Percentiles rank a stretch among this genome's conserved stretches.
These are phyloP conservation scores for Drosophila paramelanica DNA, from an alignment of 2,888 invertebrate species.

Conservation along the genomic window DNA sequence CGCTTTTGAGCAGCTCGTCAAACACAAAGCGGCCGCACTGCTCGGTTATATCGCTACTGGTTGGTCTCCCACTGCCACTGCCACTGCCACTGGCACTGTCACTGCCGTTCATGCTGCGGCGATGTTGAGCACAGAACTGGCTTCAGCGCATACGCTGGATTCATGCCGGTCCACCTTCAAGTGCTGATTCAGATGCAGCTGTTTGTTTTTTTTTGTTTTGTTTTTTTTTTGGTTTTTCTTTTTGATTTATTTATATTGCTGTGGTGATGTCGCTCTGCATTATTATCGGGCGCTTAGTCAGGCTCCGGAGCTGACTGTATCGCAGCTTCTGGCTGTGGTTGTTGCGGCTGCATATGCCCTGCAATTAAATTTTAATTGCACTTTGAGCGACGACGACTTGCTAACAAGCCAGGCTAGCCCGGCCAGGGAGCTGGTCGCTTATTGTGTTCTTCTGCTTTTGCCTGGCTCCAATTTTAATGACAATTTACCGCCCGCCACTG, in stretches of 20 bases:
- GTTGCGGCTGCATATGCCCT: slow-evolving; percentile 4
- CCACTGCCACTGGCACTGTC: neutral
- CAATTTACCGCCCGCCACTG: slow-evolving; percentile 56
- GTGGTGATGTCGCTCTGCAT: neutral
- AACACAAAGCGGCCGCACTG: slow-evolving; percentile 31
- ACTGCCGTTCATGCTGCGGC: slow-evolving; percentile 26
- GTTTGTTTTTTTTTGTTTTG: slow-evolving; percentile 3
- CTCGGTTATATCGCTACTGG: slow-evolving; percentile 20
- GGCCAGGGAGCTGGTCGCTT: slow-evolving; percentile 4
- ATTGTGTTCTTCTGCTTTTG: slow-evolving; percentile 8
- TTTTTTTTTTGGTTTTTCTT: neutral
- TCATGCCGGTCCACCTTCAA: neutral
- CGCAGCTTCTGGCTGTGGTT: slow-evolving; percentile 2
- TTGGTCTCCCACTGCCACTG: neutral
- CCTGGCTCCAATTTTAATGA: slow-evolving; percentile 54
- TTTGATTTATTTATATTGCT: neutral
- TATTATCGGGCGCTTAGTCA: slow-evolving; percentile 25
- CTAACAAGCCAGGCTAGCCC: slow-evolving; percentile 52
- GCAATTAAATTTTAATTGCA: slow-evolving; percentile 68
- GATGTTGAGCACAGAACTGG: slow-evolving; percentile 19
- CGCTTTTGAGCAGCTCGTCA: slow-evolving; percentile 44
- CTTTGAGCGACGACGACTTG: slow-evolving; percentile 58
- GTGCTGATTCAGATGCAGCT: slow-evolving; percentile 28
- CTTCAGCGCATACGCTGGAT: neutral
- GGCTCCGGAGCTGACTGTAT: neutral